Evolutionary conservation across 1,140 invertebrate species (phyloP), one percentile per base, ranked within the genome.

Genomic region (Lucilia cuprina): DNA sequence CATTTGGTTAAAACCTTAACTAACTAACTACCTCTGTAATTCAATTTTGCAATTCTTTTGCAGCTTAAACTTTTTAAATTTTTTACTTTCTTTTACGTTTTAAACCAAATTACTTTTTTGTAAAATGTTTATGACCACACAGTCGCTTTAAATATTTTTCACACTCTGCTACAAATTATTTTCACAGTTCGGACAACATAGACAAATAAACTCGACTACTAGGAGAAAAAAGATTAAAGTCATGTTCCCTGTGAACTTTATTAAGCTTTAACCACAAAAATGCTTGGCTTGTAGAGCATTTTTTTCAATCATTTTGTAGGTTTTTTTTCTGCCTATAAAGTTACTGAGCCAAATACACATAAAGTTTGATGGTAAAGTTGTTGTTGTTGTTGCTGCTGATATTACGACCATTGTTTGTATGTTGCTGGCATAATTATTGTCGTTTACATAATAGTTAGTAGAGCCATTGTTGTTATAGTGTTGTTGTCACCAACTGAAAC

Each of bases 401-500:
- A n/a, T n/a, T n/a, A n/a, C n/a, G n/a, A n/a, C 35, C 17, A 30
- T 35, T 78, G 75, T 47, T 82, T 34, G 74, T 35, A 14, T 77
- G 78, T 82, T 50, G 78, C 10, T 82, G 78, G 17, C 49, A 82
- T 82, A 50, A 55, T 82, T 82, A 50, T 82, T 82, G 47, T 50
- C 49, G 74, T 77, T 77, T 77, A 77, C 74, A 82, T 49, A 82
- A 82, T 82, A 82, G 78, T 55, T 77, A 77, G 30, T 34, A 19
- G 47, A 35, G n/a, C 77, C 80, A 75, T 55, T 80, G 30, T 80
- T 84, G 49, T 41, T 77, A 35, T 2, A 12, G n/a, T 30, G 25
- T 65, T 41, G 21, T 77, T 34, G 49, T 25, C 25, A 47, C 34
- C 70, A 10, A 30, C 77, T 84, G 55, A 21, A 75, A 30, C 4